Evolutionary conservation across 2,113 vertebrate genomes (phyloP).

Genomic region (Panurus biarmicus): DNA sequence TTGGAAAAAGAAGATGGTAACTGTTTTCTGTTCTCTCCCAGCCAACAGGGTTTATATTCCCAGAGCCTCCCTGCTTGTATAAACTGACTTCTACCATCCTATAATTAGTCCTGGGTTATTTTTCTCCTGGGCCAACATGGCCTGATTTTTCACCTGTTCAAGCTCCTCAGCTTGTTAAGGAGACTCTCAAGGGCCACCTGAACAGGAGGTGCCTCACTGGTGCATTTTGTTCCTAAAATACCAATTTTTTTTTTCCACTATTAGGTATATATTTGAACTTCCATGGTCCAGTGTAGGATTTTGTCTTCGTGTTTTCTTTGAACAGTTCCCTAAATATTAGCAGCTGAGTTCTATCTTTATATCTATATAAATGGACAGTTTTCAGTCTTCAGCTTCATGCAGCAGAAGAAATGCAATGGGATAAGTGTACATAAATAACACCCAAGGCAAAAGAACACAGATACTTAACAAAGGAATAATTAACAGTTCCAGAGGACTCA

Average conservation of each 20-base stretch:
- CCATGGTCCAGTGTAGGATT: neutral
- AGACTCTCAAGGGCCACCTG: neutral
- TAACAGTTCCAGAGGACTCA: neutral
- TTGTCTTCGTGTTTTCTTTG: neutral
- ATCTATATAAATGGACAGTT: neutral
- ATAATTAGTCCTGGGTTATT: neutral
- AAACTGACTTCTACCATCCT: neutral
- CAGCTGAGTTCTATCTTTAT: neutral
- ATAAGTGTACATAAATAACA: neutral
- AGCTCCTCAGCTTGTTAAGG: neutral
- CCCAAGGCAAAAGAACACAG: neutral
- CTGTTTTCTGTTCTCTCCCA: neutral
- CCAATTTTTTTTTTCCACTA: neutral
- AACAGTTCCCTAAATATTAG: neutral
- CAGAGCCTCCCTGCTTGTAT: neutral
- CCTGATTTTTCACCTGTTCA: neutral
- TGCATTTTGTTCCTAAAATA: neutral
- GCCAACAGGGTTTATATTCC: neutral
- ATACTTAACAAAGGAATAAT: neutral
- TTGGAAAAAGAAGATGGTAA: neutral
- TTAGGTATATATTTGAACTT: neutral
- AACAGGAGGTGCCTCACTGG: neutral
- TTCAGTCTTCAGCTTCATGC: neutral
- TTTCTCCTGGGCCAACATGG: neutral
- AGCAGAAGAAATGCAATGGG: neutral